Evolutionary conservation across 1,140 invertebrate genomes (phyloP).

Genomic region (Drosophila pandora): DNA sequence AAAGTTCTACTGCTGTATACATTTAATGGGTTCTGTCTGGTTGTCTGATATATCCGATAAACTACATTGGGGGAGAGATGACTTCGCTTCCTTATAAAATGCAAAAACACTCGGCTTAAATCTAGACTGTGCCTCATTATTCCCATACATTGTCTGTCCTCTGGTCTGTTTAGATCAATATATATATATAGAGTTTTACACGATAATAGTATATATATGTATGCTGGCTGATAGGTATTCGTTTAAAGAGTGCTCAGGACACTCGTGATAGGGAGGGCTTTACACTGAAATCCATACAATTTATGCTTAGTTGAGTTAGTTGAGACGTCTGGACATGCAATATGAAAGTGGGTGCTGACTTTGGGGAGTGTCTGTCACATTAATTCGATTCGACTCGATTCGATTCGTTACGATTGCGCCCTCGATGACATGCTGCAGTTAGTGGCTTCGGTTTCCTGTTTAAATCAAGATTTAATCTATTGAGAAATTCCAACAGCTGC

Average conservation of each 20-base stretch:
- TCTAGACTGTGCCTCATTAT: constrained; percentile 49
- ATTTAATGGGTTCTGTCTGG: constrained; percentile 48
- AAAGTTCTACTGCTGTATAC: constrained; percentile 77
- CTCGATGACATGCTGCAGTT: constrained; percentile 31
- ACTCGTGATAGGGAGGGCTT: constrained; percentile 76
- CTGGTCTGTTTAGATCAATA: constrained; percentile 30
- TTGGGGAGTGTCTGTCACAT: constrained; percentile 4
- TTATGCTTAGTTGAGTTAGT: constrained; percentile 56
- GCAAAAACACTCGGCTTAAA: constrained; percentile 74
- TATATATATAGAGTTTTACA: constrained; percentile 48
- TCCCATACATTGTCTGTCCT: constrained; percentile 13
- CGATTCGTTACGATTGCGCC: not conserved
- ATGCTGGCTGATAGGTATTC: constrained; percentile 61
- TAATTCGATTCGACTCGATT: not conserved
- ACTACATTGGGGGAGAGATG: constrained; percentile 3
- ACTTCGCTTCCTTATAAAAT: constrained; percentile 61
- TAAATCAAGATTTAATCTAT: constrained; percentile 37
- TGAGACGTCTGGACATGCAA: constrained; percentile 40
- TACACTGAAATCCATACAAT: constrained; percentile 80
- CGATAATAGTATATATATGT: constrained; percentile 31
- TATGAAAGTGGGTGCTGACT: constrained; percentile 8
- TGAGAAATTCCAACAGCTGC: constrained; percentile 6
- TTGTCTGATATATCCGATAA: constrained; percentile 12
- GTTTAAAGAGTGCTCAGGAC: constrained; percentile 62
- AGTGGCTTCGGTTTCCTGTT: constrained; percentile 20